Conservation (phyloP, 2,113 vertebrate species). For the Nyctereutes procyonoides region DNA sequence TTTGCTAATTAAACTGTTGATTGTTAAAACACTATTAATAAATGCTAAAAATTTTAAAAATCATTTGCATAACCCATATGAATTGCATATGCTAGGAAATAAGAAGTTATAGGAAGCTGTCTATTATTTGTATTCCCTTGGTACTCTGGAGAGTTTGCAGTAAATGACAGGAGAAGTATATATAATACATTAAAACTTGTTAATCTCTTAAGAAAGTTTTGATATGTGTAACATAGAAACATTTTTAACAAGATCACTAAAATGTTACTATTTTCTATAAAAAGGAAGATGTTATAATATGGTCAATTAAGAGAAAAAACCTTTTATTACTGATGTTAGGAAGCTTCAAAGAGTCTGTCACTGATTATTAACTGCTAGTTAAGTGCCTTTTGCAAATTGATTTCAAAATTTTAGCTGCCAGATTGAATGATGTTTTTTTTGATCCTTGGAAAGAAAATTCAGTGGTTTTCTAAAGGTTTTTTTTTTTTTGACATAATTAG, state of each 20-base stretch:
- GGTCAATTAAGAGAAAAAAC: conserved; percentile 36
- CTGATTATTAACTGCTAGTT: conserved; percentile 37
- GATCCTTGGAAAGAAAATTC: conserved; percentile 47
- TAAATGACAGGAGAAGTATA: neutral
- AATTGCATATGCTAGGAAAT: neutral
- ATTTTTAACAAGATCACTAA: neutral
- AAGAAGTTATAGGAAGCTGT: neutral
- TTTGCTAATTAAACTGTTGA: conserved; percentile 40
- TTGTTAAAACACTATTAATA: conserved; percentile 37
- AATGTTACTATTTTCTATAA: conserved; percentile 18
- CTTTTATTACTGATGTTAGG: conserved; percentile 27
- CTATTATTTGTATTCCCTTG: neutral
- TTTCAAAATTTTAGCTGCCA: conserved; percentile 55
- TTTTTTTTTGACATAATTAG: conserved; percentile 41
- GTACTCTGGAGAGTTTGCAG: conserved; percentile 36
- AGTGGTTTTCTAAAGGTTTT: conserved; percentile 42
- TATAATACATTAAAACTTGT: conserved; percentile 27
- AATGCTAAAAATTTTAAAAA: conserved; percentile 25
- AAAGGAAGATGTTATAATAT: neutral
- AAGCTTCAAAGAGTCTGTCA: conserved; percentile 20
- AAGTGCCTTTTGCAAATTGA: conserved; percentile 62
- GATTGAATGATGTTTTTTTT: conserved; percentile 4
- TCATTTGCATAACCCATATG: neutral
- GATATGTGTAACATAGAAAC: neutral
- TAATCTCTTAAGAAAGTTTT: conserved; percentile 23